phyloP scores from a whole-genome alignment of 2,113 vertebrate genomes.

The Fulmarus glacialis region DNA sequence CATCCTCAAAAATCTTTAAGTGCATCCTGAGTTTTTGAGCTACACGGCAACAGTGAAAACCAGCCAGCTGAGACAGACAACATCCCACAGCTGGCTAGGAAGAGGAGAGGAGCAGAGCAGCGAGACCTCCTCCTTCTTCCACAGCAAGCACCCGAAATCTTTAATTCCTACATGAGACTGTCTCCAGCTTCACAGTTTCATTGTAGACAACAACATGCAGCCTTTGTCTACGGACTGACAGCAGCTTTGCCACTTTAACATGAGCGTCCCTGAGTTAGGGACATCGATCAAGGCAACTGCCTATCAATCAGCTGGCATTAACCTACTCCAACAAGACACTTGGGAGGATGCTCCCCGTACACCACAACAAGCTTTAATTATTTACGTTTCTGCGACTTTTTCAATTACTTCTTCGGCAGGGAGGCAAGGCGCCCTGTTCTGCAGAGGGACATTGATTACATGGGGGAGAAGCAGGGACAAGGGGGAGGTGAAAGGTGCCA shows the following conservation, averaged over 20 bases:
- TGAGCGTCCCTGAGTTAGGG: not conserved
- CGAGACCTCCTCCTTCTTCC: not conserved
- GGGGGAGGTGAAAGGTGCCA: not conserved
- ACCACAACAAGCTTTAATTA: slow-evolving; percentile 14
- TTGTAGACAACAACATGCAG: rapidly evolving
- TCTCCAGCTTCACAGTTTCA: not conserved
- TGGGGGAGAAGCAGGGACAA: not conserved
- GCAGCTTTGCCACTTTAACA: not conserved
- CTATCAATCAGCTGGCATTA: slow-evolving; percentile 21
- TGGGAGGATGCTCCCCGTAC: not conserved
- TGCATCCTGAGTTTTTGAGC: not conserved
- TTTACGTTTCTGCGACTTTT: not conserved
- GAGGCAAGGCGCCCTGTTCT: not conserved
- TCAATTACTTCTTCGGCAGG: not conserved
- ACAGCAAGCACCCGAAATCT: not conserved
- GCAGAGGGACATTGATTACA: not conserved
- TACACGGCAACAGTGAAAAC: not conserved
- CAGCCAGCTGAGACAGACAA: not conserved
- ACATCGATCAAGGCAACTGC: not conserved
- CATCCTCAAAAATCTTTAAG: not conserved
- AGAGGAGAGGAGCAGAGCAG: not conserved
- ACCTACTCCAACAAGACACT: not conserved
- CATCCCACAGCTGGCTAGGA: not conserved
- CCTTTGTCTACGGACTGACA: not conserved
- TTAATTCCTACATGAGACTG: not conserved